Conservation (phyloP, 2,113 vertebrate genomes). For the Ochotona curzoniae region DNA sequence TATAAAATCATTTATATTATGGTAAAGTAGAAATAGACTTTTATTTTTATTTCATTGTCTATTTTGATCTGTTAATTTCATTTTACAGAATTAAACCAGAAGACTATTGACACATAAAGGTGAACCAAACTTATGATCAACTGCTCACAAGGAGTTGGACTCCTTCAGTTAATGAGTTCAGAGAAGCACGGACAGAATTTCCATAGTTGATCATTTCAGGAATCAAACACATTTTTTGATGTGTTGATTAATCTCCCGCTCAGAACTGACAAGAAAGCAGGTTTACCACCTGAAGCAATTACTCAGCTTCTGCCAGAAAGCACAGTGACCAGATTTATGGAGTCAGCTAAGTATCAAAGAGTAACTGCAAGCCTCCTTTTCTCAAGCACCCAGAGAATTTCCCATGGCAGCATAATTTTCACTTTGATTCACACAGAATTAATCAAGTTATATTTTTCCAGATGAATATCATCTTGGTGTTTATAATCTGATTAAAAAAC, state of each 20-base stretch:
- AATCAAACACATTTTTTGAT: not conserved
- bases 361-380: not conserved
- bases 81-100: not conserved
- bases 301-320: not conserved
- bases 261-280: not conserved
- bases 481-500: not conserved
- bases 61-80: not conserved
- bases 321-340: not conserved
- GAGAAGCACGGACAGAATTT: not conserved
- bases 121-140: not conserved
- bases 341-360: not conserved
- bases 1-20: not conserved
- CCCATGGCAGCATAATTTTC: not conserved
- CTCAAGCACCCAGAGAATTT: not conserved
- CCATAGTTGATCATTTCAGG: not conserved
- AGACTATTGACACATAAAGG: not conserved
- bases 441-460: not conserved
- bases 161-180: not conserved
- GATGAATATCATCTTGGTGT: not conserved
- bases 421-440: not conserved
- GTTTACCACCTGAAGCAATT: not conserved
- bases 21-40: not conserved
- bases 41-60: not conserved
- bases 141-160: not conserved
- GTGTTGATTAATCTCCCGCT: not conserved